phyloP scores from a whole-genome alignment of 1,140 invertebrate genomes.

The fruit fly (Drosophila melanogaster) region Release_6_plus_ISO1_MT NT_033777.3:25827001-25827500 shows the following conservation, averaged over 20 bases:
- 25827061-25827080: conserved; percentile 65
- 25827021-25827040: conserved; percentile 27
- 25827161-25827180: conserved; percentile 27
- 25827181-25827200: conserved; percentile 55
- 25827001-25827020: not conserved
- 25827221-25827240: conserved; percentile 20
- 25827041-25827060: conserved; percentile 53
- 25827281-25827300: conserved; percentile 26
- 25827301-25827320: conserved; percentile 3
- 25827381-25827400: conserved; percentile 82
- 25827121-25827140: conserved; percentile 36
- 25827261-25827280: conserved; percentile 11
- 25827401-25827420: conserved; percentile 77
- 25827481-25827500: conserved; percentile 28
- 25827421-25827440: conserved; percentile 76
- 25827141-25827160: conserved; percentile 34
- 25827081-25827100: conserved; percentile 38
- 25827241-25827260: no score
- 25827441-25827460: conserved; percentile 15
- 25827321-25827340: conserved; percentile 28
- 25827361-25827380: conserved; percentile 4
- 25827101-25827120: conserved; percentile 56
- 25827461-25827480: no score
- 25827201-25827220: conserved; percentile 39
- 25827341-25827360: conserved; percentile 46